A percentile compares a stretch with the other conserved stretches of the same genome.
phyloP scores from a whole-genome alignment of 2,113 vertebrate genomes.

The Mobula birostris region DNA sequence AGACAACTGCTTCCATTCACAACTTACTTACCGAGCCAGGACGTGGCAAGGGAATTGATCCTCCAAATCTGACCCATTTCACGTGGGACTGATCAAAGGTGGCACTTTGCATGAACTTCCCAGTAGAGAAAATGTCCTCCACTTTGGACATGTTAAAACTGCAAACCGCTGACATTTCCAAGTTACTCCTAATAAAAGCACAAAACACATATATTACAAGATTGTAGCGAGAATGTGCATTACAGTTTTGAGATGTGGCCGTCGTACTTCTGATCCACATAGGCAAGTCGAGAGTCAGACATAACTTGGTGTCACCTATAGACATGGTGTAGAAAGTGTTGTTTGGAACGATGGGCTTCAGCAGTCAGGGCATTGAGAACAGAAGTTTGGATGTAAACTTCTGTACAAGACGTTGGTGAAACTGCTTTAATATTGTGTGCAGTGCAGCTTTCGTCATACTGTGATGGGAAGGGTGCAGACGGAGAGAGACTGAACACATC shows the following conservation, averaged over 20 bases:
- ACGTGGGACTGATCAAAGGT: slow-evolving; percentile 89
- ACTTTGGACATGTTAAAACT: slow-evolving; percentile 74
- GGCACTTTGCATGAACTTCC: slow-evolving; percentile 94
- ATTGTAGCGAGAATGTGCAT: not conserved
- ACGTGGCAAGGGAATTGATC: slow-evolving; percentile 72
- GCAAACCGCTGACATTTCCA: slow-evolving; percentile 89
- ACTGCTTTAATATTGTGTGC: too few relatives aligned
- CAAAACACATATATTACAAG: not conserved
- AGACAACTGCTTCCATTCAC: not conserved
- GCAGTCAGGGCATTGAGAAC: too few relatives aligned
- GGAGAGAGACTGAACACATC: too few relatives aligned
- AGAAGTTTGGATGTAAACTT: too few relatives aligned
- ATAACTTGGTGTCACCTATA: too few relatives aligned
- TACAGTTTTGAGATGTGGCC: not conserved
- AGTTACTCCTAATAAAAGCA: slow-evolving; percentile 67
- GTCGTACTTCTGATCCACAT: not conserved
- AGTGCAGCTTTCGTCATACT: too few relatives aligned
- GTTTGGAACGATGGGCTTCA: too few relatives aligned
- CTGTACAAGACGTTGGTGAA: too few relatives aligned
- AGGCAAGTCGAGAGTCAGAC: not conserved
- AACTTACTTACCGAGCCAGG: slow-evolving; percentile 79
- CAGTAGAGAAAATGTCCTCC: slow-evolving; percentile 81
- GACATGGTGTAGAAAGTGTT: too few relatives aligned
- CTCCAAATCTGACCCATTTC: slow-evolving; percentile 89
- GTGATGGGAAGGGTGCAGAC: too few relatives aligned